Base-by-base conservation (phyloP, 2,113 vertebrate genomes). In the Turdus rufiventris region DNA sequence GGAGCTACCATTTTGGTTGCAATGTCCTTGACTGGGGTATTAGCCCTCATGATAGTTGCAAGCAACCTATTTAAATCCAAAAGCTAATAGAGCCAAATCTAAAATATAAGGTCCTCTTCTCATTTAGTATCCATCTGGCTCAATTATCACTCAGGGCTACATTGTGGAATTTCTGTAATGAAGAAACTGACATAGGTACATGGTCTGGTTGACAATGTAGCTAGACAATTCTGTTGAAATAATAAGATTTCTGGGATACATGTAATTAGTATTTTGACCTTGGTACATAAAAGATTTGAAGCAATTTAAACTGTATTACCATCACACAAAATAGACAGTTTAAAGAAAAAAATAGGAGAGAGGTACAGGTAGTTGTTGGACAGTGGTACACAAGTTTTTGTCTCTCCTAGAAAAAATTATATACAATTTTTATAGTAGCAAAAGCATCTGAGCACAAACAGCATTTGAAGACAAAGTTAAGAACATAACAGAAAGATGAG, bases 381-480 rank as follows among this genome's bases (percentile, higher is more conserved):
- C 29, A 68, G 75, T 8, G 14, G 79, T 88, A 71, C 36, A 33
- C 72, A 94, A 67, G 71, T 28, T 73, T 85, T 62, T 54, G 29
- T 74, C 31, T 56, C 57, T 60, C 5, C 26, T 60, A 47, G 56
- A 90, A 88, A 93, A 86, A 74, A 0, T n/a, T 3, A 73, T 85
- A 48, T 36, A 53, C 14, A 75, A 68, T 72, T 91, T 94, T 91
- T 92, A 88, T n/a, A 71, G 68, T 14, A 90, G 75, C 63, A 86
- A 92, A 92, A 92, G 34, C 56, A 74, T 58, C 43, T 56, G 9
- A 81, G n/a, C 15, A 51, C 43, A 67, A 90, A 83, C 19, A 89
- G 56, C 51, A 84, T 86, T 84, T 94, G 61, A 88, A 90, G 47
- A 86, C 34, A 57, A 75, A 94, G 75, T 90, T 86, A 21, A 80